Conservation (phyloP, 2,888 invertebrate species). For the Torymus aiolomorphi region DNA sequence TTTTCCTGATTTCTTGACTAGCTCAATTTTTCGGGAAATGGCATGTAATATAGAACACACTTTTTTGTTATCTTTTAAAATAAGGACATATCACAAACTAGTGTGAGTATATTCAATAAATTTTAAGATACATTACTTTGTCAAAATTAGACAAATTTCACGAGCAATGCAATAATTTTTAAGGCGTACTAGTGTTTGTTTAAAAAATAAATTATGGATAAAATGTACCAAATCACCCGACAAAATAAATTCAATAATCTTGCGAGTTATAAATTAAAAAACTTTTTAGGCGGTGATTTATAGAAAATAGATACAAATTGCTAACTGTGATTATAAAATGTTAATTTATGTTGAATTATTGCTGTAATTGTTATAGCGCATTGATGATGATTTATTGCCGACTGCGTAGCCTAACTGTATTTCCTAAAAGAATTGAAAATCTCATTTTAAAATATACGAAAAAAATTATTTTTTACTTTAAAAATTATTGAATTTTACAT, state of each 20-base stretch:
- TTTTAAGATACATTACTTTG: slow-evolving; percentile 21
- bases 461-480: slow-evolving; percentile 44
- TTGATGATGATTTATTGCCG: slow-evolving; percentile 28
- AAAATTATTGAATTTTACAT: slow-evolving; percentile 34
- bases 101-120: slow-evolving; percentile 11
- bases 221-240: slow-evolving; percentile 21
- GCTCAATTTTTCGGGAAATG: slow-evolving; percentile 6
- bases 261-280: slow-evolving; percentile 23
- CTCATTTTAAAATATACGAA: slow-evolving; percentile 16
- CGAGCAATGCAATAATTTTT: slow-evolving; percentile 33
- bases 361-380: slow-evolving; percentile 27
- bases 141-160: slow-evolving; percentile 31
- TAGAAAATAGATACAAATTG: slow-evolving; percentile 43
- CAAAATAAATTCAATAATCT: slow-evolving; percentile 16
- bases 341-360: slow-evolving; percentile 41
- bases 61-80: slow-evolving; percentile 5
- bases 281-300: slow-evolving; percentile 17
- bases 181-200: slow-evolving; percentile 32
- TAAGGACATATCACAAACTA: slow-evolving; percentile 40
- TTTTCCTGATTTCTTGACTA: slow-evolving; percentile 17
- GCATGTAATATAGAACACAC: slow-evolving; percentile 23
- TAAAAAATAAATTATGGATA: slow-evolving; percentile 35
- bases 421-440: slow-evolving; percentile 8
- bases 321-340: slow-evolving; percentile 53
- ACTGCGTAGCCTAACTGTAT: slow-evolving; percentile 25